Percentiles rank a stretch among this genome's conserved stretches.
Conservation (phyloP, 1,140 invertebrate genomes). For the Brevipalpus yothersi region DNA sequence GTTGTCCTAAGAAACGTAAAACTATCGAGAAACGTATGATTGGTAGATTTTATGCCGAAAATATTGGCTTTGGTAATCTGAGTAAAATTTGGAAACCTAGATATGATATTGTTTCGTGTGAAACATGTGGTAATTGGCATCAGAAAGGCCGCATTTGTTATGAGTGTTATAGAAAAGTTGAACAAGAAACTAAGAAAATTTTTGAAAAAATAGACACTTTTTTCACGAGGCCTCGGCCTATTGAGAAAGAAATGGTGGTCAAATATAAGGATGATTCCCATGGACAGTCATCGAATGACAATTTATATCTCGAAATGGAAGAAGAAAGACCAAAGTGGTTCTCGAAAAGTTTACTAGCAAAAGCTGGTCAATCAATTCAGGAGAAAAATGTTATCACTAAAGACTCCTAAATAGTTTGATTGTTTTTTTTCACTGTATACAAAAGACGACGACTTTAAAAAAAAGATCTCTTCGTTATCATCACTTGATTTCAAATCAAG, state of each 20-base stretch:
- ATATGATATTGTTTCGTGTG: constrained; percentile 43
- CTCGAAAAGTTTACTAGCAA: constrained; percentile 48
- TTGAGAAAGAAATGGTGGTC: not conserved
- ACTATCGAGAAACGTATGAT: constrained; percentile 8
- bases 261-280: constrained; percentile 43
- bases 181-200: constrained; percentile 48
- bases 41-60: not conserved
- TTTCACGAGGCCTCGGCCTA: constrained; percentile 28
- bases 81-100: constrained; percentile 38
- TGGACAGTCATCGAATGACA: constrained; percentile 21
- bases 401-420: too few relatives aligned
- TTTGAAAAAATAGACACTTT: constrained; percentile 34
- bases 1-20: constrained; percentile 22
- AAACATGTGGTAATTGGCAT: constrained; percentile 52
- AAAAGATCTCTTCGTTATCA: too few relatives aligned
- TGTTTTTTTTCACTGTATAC: too few relatives aligned
- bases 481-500: too few relatives aligned
- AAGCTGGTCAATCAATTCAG: constrained; percentile 14
- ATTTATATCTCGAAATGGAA: constrained; percentile 43
- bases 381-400: not conserved
- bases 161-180: constrained; percentile 53
- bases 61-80: constrained; percentile 16
- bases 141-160: constrained; percentile 47
- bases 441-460: too few relatives aligned
- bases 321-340: constrained; percentile 51